Conservation (phyloP, 2,888 invertebrate genomes). For the Oscheius sp. region DNA sequence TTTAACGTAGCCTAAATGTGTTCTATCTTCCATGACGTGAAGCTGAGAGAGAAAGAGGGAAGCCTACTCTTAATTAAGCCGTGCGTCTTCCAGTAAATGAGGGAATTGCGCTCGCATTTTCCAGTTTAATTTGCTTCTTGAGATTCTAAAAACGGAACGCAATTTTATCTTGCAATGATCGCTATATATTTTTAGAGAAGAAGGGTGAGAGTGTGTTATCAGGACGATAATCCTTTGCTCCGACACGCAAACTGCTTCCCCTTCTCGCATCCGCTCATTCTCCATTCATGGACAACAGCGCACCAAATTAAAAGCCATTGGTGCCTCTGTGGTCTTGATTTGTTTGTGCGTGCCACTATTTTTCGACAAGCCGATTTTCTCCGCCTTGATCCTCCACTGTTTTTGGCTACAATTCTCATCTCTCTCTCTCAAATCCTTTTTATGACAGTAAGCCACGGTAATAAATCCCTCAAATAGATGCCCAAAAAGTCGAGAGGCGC, state of each 20-base stretch:
- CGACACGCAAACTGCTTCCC: conserved; percentile 5
- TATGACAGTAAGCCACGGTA: too few relatives aligned
- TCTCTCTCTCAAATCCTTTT: too few relatives aligned
- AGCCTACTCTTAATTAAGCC: conserved; percentile 8
- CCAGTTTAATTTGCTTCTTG: too few relatives aligned
- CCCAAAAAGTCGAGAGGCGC: too few relatives aligned
- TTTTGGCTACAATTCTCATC: too few relatives aligned
- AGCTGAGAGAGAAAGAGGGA: too few relatives aligned
- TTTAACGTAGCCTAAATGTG: neutral
- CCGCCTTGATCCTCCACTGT: neutral
- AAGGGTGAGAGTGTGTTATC: too few relatives aligned
- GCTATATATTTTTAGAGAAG: too few relatives aligned
- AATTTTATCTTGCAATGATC: too few relatives aligned
- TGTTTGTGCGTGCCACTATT: too few relatives aligned
- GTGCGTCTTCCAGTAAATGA: neutral
- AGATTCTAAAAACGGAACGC: too few relatives aligned
- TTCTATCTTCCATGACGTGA: neutral
- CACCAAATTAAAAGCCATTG: neutral
- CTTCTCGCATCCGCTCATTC: conserved; percentile 17
- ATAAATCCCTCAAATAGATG: too few relatives aligned
- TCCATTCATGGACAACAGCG: conserved; percentile 24
- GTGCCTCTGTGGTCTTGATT: neutral
- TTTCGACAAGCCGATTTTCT: neutral
- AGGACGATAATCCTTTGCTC: conserved; percentile 12
- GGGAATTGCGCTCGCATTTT: neutral